phyloP scores from a whole-genome alignment of 2,113 vertebrate species.

The Catagonus wagneri region DNA sequence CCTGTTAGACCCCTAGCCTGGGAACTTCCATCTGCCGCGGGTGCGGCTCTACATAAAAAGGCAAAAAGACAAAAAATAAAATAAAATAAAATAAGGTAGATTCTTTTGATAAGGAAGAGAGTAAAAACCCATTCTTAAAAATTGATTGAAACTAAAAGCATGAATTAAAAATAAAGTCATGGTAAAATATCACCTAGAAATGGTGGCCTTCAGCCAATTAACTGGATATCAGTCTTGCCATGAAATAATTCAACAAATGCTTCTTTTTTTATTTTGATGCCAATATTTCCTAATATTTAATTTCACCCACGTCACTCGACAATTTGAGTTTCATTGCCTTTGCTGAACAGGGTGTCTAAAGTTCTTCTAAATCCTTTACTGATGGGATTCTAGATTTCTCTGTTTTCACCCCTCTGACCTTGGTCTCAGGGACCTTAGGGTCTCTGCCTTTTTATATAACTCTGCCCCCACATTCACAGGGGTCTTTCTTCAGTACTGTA shows the following conservation, averaged over 20 bases:
- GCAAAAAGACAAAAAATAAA: no score
- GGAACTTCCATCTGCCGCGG: no score
- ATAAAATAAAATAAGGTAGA: not conserved
- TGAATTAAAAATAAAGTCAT: conserved; percentile 12
- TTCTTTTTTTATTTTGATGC: no score
- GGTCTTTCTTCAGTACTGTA: not conserved
- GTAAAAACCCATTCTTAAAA: conserved; percentile 1
- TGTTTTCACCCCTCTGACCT: not conserved
- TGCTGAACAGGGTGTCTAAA: not conserved
- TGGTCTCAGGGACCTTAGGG: not conserved
- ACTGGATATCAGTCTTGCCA: not conserved
- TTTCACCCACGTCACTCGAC: not conserved
- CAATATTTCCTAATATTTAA: not conserved
- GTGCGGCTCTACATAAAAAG: no score
- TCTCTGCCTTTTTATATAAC: not conserved
- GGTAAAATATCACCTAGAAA: not conserved
- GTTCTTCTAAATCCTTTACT: not conserved
- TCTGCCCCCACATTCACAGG: not conserved
- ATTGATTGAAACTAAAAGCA: not conserved
- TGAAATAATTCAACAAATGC: no score
- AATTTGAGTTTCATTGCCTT: not conserved
- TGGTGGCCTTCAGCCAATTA: not conserved
- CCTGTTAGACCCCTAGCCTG: no score
- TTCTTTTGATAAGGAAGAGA: conserved; percentile 11
- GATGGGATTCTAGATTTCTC: not conserved